A percentile compares a stretch with the other conserved stretches of the same genome.
phyloP scores from a whole-genome alignment of 2,797 vertebrate genomes.

The Pangasius macronema region DNA sequence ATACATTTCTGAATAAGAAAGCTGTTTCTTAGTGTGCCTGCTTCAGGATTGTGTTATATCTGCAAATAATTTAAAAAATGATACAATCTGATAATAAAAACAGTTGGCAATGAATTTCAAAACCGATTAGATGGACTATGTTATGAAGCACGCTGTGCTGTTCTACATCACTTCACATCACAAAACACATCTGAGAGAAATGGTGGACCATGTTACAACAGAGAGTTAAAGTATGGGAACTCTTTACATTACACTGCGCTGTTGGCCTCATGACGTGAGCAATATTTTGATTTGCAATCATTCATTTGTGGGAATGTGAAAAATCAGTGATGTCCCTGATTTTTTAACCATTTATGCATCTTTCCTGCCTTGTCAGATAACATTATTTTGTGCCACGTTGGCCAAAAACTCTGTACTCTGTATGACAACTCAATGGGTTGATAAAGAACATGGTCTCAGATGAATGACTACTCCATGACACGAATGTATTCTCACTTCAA shows the following conservation, averaged over 20 bases:
- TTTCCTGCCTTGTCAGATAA: background rate
- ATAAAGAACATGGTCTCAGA: background rate
- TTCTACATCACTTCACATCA: background rate
- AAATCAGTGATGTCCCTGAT: too few relatives aligned
- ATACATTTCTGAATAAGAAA: background rate
- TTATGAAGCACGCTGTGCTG: background rate
- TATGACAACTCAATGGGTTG: background rate
- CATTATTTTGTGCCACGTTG: background rate
- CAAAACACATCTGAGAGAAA: background rate
- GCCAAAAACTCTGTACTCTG: background rate
- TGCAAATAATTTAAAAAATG: background rate
- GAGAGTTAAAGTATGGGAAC: background rate
- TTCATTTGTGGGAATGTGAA: background rate
- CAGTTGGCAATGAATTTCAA: background rate
- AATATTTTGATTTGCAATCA: background rate
- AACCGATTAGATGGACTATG: background rate
- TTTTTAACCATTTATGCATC: background rate
- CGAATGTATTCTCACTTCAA: too few relatives aligned
- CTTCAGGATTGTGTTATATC: background rate
- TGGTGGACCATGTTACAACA: too few relatives aligned
- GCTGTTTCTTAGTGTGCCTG: background rate
- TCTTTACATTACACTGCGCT: background rate
- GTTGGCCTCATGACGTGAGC: background rate
- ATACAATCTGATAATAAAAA: background rate
- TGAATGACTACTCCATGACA: background rate